Conservation (phyloP, 1,140 invertebrate species). For the Drosophila auraria region DNA sequence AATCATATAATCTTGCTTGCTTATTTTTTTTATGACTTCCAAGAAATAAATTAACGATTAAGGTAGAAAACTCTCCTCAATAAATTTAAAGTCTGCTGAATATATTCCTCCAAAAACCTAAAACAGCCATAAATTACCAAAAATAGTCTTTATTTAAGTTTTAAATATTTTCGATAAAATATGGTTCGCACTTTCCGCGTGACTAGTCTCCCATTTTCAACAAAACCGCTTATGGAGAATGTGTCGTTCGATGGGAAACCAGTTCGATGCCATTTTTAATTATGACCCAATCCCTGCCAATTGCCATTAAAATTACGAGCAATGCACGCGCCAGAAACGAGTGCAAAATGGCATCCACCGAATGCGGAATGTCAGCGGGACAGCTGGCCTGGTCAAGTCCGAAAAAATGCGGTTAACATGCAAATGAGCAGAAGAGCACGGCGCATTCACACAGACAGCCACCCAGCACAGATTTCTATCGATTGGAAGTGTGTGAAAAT, state of each 20-base stretch:
- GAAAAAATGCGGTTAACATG: slow-evolving; percentile 64
- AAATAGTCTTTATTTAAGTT: background rate
- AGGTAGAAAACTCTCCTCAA: background rate
- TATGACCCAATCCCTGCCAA: slow-evolving; percentile 67
- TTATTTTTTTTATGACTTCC: background rate
- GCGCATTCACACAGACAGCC: slow-evolving; percentile 6
- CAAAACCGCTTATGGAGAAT: slow-evolving; percentile 4
- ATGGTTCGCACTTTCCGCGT: background rate
- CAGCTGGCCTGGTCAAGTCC: slow-evolving; percentile 42
- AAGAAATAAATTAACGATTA: background rate
- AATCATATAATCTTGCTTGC: background rate
- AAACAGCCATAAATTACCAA: background rate
- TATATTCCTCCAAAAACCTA: background rate
- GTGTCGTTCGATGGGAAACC: slow-evolving; percentile 11
- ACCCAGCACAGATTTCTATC: slow-evolving; percentile 5
- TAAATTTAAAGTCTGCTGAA: background rate
- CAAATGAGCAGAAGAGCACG: slow-evolving; percentile 28
- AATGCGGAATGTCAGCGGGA: slow-evolving; percentile 40
- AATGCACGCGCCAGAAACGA: slow-evolving; percentile 20
- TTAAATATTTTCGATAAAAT: slow-evolving; percentile 1
- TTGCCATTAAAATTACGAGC: slow-evolving; percentile 59
- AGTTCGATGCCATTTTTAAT: slow-evolving; percentile 65
- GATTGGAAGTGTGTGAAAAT: slow-evolving; percentile 63
- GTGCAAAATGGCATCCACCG: slow-evolving; percentile 35
- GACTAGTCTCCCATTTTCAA: background rate